Conservation (phyloP, 2,113 vertebrate species). For the Sapayoa aenigma region DNA sequence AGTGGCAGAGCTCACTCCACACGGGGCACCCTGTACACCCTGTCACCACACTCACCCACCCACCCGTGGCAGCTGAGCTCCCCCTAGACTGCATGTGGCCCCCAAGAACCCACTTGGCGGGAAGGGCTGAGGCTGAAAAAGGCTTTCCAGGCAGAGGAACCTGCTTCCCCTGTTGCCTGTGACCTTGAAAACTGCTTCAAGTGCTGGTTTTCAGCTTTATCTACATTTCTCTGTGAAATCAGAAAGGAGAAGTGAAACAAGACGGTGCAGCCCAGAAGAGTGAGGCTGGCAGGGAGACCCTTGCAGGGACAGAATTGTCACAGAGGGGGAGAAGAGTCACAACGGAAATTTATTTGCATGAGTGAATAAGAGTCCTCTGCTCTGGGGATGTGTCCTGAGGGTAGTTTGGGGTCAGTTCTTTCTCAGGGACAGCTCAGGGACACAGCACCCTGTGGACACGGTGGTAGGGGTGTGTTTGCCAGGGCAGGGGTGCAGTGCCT, state of each 20-base stretch:
- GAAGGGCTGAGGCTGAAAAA: not conserved
- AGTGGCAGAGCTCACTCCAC: rapidly evolving
- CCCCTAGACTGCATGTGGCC: rapidly evolving
- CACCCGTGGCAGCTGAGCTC: rapidly evolving
- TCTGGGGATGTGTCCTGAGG: rapidly evolving
- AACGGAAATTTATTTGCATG: not conserved
- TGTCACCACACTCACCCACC: rapidly evolving
- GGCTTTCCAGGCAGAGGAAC: not conserved
- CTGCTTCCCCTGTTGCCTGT: rapidly evolving
- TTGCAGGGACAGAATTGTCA: not conserved
- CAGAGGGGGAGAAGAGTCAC: not conserved
- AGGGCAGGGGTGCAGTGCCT: not conserved
- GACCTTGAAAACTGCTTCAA: not conserved
- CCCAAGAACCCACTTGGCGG: rapidly evolving
- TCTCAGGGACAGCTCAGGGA: not conserved
- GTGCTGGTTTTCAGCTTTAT: not conserved
- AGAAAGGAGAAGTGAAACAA: conserved; percentile 15
- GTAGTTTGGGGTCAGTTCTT: not conserved
- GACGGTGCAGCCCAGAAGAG: not conserved
- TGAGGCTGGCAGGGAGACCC: not conserved
- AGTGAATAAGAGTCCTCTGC: not conserved
- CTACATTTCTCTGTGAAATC: not conserved
- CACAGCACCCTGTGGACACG: rapidly evolving
- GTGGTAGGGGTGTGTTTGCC: not conserved
- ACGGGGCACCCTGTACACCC: not conserved